Evolutionary conservation across 2,888 invertebrate genomes (phyloP).

Genomic region (Rambutsinella grinnellia): DNA sequence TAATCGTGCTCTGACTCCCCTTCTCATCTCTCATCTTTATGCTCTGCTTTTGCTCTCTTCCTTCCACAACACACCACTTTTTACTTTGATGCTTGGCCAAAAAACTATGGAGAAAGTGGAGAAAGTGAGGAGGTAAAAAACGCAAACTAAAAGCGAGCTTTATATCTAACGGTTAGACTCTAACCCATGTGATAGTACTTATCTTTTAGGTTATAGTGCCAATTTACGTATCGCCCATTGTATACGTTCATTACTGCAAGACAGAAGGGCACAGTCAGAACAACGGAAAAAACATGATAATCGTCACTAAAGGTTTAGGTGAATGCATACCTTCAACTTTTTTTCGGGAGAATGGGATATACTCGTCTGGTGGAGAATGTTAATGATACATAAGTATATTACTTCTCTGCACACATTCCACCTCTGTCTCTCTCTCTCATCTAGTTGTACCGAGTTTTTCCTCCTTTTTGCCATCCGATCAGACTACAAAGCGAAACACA

Average conservation of each 20-base stretch:
- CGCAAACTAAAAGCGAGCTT: no score
- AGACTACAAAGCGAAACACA: neutral
- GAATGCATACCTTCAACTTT: neutral
- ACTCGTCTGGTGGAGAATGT: neutral
- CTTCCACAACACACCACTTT: conserved; percentile 1
- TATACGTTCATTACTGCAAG: neutral
- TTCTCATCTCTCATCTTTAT: conserved; percentile 24
- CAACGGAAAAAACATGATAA: neutral
- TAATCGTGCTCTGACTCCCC: conserved; percentile 11
- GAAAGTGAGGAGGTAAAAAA: no score
- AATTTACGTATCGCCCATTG: neutral
- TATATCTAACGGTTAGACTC: neutral
- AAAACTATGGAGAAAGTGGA: neutral
- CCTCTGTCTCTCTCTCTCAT: no score
- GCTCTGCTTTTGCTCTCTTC: neutral
- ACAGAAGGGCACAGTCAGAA: neutral
- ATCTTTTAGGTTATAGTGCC: no score
- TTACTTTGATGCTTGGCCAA: neutral
- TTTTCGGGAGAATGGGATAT: neutral
- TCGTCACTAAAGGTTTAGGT: no score
- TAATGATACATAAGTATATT: no score
- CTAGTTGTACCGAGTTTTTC: neutral
- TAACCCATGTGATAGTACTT: neutral
- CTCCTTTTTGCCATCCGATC: neutral
- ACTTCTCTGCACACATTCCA: neutral